Evolutionary conservation across 2,797 vertebrate species (phyloP), one percentile per base, ranked within the genome.

Genomic region (Cirrhinus mrigala): DNA sequence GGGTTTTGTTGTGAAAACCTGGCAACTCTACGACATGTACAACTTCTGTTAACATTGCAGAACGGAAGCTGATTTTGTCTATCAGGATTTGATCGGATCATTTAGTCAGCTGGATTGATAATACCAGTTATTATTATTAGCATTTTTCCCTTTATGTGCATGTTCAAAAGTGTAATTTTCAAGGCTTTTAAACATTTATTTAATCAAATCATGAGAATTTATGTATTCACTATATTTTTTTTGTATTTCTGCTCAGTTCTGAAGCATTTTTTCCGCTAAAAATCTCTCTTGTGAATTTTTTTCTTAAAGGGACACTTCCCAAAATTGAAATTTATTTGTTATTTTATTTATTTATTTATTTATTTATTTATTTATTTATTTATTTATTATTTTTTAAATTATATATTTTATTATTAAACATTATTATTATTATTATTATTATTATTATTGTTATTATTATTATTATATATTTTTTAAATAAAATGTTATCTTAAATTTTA

Each of bases 321-420:
- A 29, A 64, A 66, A 15, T 10, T 11, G 8, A 22, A 48, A 48
- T 48, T 24, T 24, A 14, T 2, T 6, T 0, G n/a, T n/a, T n/a
- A n/a, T 10, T 0, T 56, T 10, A 22, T 56, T 22, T 56, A 1
- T 1, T 33, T 10, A n/a, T 3, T 8, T 1, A 3, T 9, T 14
- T 46, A 37, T 44, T 44, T 7, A 8, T 44, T 44, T 44, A 37
- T 37, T 37, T n/a, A n/a, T 37, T 37, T 37, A 37, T 1, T 8
- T 1, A 20, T 2, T 8, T 54, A n/a, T 20, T 54, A 1, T 1
- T 33, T 4, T 3, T n/a, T 7, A n/a, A n/a, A n/a, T n/a, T n/a
- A n/a, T n/a, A n/a, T n/a, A n/a, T n/a, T n/a, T n/a, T n/a, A n/a
- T n/a, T n/a, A n/a, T n/a, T n/a, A n/a, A n/a, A n/a, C n/a, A n/a